Percentiles rank a stretch among this genome's conserved stretches.
Evolutionary conservation across 2,888 invertebrate genomes (phyloP).

Genomic region (Cylindroiulus punctatus): DNA sequence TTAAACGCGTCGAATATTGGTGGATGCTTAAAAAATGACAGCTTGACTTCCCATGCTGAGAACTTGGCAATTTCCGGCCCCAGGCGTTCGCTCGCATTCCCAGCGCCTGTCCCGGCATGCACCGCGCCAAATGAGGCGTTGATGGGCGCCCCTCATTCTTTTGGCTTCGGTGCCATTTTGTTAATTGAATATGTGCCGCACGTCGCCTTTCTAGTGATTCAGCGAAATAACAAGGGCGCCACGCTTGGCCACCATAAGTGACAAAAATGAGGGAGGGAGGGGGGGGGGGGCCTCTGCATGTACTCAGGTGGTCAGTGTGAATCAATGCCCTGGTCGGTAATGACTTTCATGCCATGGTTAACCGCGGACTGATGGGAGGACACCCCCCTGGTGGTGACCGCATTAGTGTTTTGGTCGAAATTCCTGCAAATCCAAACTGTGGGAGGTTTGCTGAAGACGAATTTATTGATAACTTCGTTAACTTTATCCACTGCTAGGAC

Average conservation of each 20-base stretch:
- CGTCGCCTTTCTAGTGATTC: conserved; percentile 44
- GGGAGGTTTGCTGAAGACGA: no score
- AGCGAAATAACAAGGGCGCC: conserved; percentile 3
- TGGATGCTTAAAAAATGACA: conserved; percentile 47
- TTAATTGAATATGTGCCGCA: conserved; percentile 45
- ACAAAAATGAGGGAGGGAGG: not conserved
- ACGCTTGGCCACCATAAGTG: not conserved
- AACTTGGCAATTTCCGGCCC: conserved; percentile 52
- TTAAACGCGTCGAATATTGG: conserved; percentile 39
- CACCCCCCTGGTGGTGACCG: no score
- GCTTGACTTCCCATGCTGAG: conserved; percentile 51
- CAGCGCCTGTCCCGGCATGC: not conserved
- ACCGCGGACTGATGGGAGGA: no score
- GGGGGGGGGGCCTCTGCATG: not conserved
- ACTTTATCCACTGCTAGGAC: no score
- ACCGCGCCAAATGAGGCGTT: not conserved
- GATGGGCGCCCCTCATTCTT: conserved; percentile 6
- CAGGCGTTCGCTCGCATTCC: conserved; percentile 34
- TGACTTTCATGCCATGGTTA: no score
- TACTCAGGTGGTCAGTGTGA: no score
- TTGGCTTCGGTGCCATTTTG: conserved; percentile 36
- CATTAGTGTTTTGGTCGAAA: no score
- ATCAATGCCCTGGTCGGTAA: no score
- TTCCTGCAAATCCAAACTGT: no score
- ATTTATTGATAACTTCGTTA: no score